Conservation (phyloP, 1,140 invertebrate species). For the Eueides isabella region DNA sequence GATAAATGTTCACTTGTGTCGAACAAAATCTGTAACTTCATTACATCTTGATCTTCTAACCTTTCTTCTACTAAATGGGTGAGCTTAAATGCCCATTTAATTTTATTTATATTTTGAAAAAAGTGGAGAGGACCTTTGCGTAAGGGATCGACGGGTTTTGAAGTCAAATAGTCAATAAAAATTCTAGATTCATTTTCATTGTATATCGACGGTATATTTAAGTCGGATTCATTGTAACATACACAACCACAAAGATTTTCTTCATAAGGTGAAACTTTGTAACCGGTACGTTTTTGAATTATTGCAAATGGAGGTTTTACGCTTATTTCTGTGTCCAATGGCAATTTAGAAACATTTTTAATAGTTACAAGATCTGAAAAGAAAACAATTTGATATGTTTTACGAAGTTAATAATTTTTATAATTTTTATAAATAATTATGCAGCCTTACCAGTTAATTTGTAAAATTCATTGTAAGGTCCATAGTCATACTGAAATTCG, state of each 20-base stretch:
- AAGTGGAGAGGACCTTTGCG: constrained; percentile 60
- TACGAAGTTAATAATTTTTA: neutral
- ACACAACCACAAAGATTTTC: constrained; percentile 67
- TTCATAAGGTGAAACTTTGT: constrained; percentile 59
- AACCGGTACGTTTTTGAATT: constrained; percentile 61
- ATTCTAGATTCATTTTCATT: constrained; percentile 53
- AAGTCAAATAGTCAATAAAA: constrained; percentile 68
- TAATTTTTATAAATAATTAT: neutral
- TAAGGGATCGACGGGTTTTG: constrained; percentile 59
- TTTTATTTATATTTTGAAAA: constrained; percentile 74
- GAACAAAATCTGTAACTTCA: constrained; percentile 73
- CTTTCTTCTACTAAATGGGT: constrained; percentile 61
- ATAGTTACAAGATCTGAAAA: constrained; percentile 71
- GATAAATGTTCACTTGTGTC: constrained; percentile 69
- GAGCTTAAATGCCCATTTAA: constrained; percentile 68
- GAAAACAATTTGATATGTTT: neutral
- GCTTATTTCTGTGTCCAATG: constrained; percentile 66
- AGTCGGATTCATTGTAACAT: constrained; percentile 63
- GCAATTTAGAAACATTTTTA: constrained; percentile 72
- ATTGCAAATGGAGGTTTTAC: constrained; percentile 71
- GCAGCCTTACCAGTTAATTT: constrained; percentile 64
- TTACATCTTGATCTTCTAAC: constrained; percentile 70
- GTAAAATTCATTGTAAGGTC: constrained; percentile 74
- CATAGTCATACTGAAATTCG: constrained; percentile 71
- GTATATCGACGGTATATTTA: constrained; percentile 56